Evolutionary conservation across 2,888 invertebrate species (phyloP).

Genomic region (Metacarcinus magister): DNA sequence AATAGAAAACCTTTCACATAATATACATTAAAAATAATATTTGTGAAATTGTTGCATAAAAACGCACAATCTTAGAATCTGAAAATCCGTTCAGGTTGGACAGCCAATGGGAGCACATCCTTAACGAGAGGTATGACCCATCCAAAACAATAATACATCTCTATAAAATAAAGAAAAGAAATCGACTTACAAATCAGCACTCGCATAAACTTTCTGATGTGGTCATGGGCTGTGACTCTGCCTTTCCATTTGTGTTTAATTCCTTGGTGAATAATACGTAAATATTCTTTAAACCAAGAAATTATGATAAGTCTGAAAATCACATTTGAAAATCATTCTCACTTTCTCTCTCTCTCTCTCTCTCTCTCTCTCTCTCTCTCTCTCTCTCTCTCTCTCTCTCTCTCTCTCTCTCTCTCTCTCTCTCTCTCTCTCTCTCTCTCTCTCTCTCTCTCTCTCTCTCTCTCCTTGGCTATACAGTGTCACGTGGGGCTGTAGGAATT

Average conservation of each 20-base stretch:
- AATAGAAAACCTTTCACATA: neutral
- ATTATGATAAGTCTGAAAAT: too few relatives aligned
- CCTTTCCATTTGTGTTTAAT: neutral
- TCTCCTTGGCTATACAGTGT: neutral
- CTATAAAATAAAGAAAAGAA: neutral
- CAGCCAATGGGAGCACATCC: neutral
- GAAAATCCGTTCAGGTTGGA: neutral
- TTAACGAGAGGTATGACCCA: neutral
- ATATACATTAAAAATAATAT: neutral
- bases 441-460: conserved; percentile 56
- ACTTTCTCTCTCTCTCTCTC: conserved; percentile 41
- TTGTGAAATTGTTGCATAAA: neutral
- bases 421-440: conserved; percentile 38
- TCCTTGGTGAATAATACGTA: too few relatives aligned
- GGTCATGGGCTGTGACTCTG: neutral
- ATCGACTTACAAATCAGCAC: neutral
- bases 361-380: conserved; percentile 19
- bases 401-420: conserved; percentile 57
- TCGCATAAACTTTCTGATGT: neutral
- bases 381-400: conserved; percentile 15
- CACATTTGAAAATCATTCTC: neutral
- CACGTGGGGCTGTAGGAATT: too few relatives aligned
- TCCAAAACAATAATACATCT: neutral
- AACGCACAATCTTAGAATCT: neutral
- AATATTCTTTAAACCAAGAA: too few relatives aligned